Conservation (phyloP, 2,888 invertebrate species). For the Ennomos quercinarius region DNA sequence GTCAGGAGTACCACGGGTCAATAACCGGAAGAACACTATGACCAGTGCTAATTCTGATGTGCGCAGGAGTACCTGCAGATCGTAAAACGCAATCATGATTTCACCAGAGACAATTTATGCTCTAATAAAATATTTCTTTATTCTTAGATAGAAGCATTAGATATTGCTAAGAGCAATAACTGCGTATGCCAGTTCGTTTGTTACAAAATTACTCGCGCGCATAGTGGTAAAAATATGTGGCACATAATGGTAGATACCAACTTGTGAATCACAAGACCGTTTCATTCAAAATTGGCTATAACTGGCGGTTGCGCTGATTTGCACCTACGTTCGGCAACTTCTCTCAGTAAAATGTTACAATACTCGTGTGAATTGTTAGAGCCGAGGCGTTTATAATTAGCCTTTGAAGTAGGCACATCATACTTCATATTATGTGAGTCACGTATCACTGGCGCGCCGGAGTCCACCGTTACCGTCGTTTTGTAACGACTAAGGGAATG, state of each 20-base stretch:
- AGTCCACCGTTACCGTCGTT: constrained; percentile 73
- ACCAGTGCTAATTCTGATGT: constrained; percentile 23
- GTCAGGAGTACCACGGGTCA: constrained; percentile 70
- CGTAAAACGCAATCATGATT: constrained; percentile 38
- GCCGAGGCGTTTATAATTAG: constrained; percentile 43
- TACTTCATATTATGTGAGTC: constrained; percentile 45
- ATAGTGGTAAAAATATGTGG: not conserved
- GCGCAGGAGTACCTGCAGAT: constrained; percentile 31
- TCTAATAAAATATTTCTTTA: constrained; percentile 14
- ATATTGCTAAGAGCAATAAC: constrained; percentile 1
- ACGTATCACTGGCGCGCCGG: constrained; percentile 49
- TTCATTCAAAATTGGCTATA: constrained; percentile 17
- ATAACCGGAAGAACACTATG: constrained; percentile 52
- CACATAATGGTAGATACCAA: not conserved
- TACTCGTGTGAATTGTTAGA: constrained; percentile 36
- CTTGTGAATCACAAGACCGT: not conserved
- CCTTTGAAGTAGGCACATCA: constrained; percentile 37
- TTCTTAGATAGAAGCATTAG: not conserved
- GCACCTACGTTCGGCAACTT: constrained; percentile 11
- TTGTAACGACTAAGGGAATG: constrained; percentile 72
- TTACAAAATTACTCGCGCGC: not conserved
- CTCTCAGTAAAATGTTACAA: constrained; percentile 24
- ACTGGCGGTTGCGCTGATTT: constrained; percentile 14
- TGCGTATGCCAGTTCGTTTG: not conserved
- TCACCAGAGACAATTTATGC: constrained; percentile 33